Conservation (phyloP, 37 sponge, comb jelly and placozoan species). For the Aplysina aerophoba region DNA sequence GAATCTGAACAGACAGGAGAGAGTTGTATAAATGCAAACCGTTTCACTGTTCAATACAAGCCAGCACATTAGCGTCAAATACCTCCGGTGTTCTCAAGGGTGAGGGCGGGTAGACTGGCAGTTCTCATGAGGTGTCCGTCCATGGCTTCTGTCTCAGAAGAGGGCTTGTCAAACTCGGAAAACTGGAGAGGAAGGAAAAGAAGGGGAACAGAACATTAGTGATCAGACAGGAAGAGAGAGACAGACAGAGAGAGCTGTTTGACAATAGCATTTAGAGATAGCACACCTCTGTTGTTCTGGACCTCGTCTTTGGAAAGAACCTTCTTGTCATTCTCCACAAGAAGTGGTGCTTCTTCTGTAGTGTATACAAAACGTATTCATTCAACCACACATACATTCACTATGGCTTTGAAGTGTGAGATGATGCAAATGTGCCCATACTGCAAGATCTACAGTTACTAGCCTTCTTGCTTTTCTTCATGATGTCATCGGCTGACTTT, state of each 20-base stretch:
- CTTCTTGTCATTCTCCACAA: too few species aligned
- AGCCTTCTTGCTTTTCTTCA: not conserved
- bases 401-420: too few species aligned
- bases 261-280: not conserved
- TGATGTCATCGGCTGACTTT: not conserved
- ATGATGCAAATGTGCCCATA: not conserved
- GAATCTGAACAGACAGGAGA: slow-evolving; percentile 4
- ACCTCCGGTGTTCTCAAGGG: not conserved
- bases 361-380: too few species aligned
- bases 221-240: slow-evolving; percentile 6
- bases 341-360: too few species aligned
- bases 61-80: not conserved
- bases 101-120: not conserved
- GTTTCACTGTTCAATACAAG: too few species aligned
- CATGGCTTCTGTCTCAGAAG: too few species aligned
- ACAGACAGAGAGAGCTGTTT: not conserved
- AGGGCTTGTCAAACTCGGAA: too few species aligned
- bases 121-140: not conserved
- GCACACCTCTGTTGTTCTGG: not conserved
- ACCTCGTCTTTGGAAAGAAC: not conserved
- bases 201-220: not conserved
- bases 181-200: not conserved
- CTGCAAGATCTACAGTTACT: too few species aligned
- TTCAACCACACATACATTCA: not conserved
- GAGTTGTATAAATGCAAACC: not conserved